Conservation (phyloP, 2,888 invertebrate genomes). For the Exocentrus adspersus region DNA sequence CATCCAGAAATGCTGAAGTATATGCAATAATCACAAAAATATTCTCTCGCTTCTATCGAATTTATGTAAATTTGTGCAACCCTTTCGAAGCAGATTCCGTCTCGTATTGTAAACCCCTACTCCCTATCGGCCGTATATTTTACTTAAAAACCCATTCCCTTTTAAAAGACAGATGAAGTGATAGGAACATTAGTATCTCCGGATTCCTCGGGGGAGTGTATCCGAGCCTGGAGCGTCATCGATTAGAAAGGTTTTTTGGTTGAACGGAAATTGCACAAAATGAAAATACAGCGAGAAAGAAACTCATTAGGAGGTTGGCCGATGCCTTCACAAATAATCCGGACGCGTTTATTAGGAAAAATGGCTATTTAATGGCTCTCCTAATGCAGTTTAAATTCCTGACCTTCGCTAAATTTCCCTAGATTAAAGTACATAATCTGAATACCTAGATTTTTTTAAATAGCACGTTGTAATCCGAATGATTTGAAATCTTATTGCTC, state of each 20-base stretch:
- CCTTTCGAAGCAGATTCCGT: neutral
- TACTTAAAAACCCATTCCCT: slow-evolving; percentile 15
- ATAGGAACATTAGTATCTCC: slow-evolving; percentile 17
- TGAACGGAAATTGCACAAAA: slow-evolving; percentile 21
- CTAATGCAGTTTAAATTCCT: slow-evolving; percentile 1
- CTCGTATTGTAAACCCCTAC: neutral
- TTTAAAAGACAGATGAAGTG: slow-evolving; percentile 19
- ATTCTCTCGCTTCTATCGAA: neutral
- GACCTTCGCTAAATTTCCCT: neutral
- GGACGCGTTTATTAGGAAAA: slow-evolving; percentile 5
- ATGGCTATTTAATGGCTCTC: slow-evolving; percentile 16
- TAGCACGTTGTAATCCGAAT: too few relatives aligned
- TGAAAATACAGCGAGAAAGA: slow-evolving; percentile 19
- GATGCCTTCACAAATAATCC: slow-evolving; percentile 22
- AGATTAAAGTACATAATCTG: too few relatives aligned
- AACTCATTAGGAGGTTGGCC: slow-evolving; percentile 19
- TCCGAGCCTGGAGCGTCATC: neutral
- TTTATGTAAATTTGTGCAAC: neutral
- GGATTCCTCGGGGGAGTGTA: slow-evolving; percentile 15
- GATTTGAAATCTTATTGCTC: too few relatives aligned
- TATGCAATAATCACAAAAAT: too few relatives aligned
- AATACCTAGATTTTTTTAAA: too few relatives aligned
- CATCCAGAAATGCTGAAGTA: neutral
- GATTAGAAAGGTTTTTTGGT: slow-evolving; percentile 8
- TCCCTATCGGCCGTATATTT: neutral